These are phyloP conservation scores for Channallabes apus DNA, from an alignment of 2,797 vertebrate species.

Conservation along the genomic window DNA sequence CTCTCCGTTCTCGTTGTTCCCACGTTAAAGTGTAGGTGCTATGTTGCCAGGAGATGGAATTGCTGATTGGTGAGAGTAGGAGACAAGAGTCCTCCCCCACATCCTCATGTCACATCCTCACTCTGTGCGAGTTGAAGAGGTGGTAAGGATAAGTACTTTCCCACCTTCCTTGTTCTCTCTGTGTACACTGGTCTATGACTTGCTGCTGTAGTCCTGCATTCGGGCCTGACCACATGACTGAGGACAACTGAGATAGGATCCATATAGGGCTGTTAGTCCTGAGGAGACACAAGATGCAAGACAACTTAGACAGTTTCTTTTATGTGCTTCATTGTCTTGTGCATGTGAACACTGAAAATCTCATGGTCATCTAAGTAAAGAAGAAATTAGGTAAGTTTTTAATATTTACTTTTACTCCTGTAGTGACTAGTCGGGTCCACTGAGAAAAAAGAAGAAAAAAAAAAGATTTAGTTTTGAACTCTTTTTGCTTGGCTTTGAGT, in stretches of 20 bases:
- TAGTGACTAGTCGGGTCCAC: neutral
- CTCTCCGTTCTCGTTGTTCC: conserved; percentile 19
- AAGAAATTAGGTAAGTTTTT: conserved; percentile 42
- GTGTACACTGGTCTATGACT: conserved; percentile 23
- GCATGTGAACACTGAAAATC: conserved; percentile 17
- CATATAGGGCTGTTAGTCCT: neutral
- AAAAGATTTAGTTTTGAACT: no score
- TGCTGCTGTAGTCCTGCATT: conserved; percentile 21
- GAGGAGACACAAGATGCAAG: conserved; percentile 31
- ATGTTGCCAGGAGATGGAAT: conserved; percentile 53
- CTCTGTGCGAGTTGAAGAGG: conserved; percentile 41
- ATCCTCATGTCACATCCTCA: conserved; percentile 46
- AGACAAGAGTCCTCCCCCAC: conserved; percentile 51
- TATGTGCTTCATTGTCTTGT: neutral
- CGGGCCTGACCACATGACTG: conserved; percentile 8
- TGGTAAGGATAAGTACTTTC: conserved; percentile 29
- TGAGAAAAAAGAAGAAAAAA: no score
- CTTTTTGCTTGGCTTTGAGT: neutral
- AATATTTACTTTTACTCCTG: conserved; percentile 22
- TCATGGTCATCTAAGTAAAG: conserved; percentile 35
- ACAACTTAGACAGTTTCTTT: neutral
- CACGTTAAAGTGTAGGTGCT: conserved; percentile 42
- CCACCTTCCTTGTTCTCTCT: conserved; percentile 23
- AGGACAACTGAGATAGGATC: conserved; percentile 10
- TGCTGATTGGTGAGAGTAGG: conserved; percentile 49